Evolutionary conservation across 2,113 vertebrate species (phyloP), one percentile per base, ranked within the genome.

Genomic region (Phylloscopus trochiloides): DNA sequence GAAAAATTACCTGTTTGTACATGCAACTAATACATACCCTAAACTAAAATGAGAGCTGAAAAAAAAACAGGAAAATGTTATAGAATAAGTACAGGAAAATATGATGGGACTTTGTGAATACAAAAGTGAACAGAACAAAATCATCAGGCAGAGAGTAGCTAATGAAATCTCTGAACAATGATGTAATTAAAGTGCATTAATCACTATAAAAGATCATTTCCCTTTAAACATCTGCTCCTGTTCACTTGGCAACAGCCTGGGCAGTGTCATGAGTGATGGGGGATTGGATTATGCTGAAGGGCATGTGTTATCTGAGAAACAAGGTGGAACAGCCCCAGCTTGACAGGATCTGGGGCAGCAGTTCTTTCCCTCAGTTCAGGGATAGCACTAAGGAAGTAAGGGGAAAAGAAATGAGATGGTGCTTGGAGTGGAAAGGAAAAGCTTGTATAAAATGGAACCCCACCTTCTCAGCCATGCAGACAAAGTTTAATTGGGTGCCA

Each of bases 221-320:
- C 90, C 93, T 88, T 71, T 67, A 97, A 96, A 97, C 97, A 97
- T 97, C 97, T 98, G 97, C 95, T 96, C 55, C 81, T 42, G 57
- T 83, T 79, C 3, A 62, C 90, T 96, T 83, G 97, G 94, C 97
- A 97, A 81, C 86, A 93, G 90, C 86, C 76, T 42, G 84, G 73
- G 71, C 82, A 91, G 85, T 87, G 92, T 94, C 92, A 65, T 92
- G 92, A 91, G 3, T 75, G 76, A n/a, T 82, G 76, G 82, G 57
- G 57, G 26, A 91, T 77, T 73, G 86, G 72, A 86, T 94, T 92
- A 40, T 90, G 92, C 86, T 92, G 93, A 90, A 79, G 90, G 88
- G 90, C 59, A 32, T 65, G 59, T 65, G 92, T 93, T 96, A 86
- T 47, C 93, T 78, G 94, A 96, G 82, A 78, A 91, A 86, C 68